Base-by-base conservation (phyloP, 1,140 invertebrate species). In the Epicauta chinensis region DNA sequence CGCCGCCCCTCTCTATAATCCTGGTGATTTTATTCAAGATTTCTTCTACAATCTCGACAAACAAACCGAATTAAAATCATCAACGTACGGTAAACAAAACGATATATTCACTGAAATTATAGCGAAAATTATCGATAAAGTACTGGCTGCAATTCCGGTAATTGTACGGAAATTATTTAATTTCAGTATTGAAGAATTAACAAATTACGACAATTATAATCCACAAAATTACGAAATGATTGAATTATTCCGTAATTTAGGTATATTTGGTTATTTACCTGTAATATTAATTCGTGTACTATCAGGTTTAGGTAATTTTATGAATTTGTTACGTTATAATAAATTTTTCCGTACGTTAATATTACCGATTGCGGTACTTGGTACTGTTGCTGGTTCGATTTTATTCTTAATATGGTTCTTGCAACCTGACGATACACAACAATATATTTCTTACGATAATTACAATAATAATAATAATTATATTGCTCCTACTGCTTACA, bases 361-460 rank as follows among this genome's bases (percentile, higher is more conserved):
- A 32, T 32, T 67, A 16, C 67, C 67, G 9, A 60, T 51, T n/a
- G 4, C 61, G n/a, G 45, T 63, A 3, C 32, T 67, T 13, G 38
- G 52, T 1, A 29, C 58, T 5, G 58, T 61, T 14, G 54, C 57
- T 14, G 64, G 65, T 2, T 47, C 51, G 11, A 44, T 66, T 31
- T 48, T 67, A 14, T 69, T 69, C 51, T 53, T 69, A 31, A 56
- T 65, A 12, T 68, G 59, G 55, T 66, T 62, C 60, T 48, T 66
- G 38, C 62, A 64, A 46, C 58, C 60, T 1, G 46, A 46, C 16
- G 50, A 49, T 23, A 31, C 10, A 34, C 32, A n/a, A n/a, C n/a
- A 34, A 34, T 23, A 34, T 34, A 34, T 12, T 3, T 34, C 10
- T 34, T n/a, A 34, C 32, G 12, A 34, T 11, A 12, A 34, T 5